Percentiles rank a stretch among this genome's conserved stretches.
Conservation (phyloP, 2,888 invertebrate species). For the Diadegma fenestrale region DNA sequence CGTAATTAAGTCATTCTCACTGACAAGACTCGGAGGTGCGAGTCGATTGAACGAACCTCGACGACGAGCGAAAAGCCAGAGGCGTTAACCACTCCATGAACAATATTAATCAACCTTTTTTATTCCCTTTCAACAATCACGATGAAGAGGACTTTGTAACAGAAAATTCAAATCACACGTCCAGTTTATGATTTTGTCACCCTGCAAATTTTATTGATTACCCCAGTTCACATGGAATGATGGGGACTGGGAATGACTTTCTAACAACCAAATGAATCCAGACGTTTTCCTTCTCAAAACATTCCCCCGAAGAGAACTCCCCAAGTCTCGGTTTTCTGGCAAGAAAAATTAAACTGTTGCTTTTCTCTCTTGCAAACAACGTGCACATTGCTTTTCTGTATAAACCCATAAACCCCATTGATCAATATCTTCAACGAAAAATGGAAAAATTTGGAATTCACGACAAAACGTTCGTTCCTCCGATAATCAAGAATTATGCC, state of each 20-base stretch:
- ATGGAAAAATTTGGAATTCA: not conserved
- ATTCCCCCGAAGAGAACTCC: not conserved
- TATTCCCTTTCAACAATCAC: not conserved
- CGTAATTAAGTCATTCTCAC: constrained; percentile 75
- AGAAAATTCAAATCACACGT: not conserved
- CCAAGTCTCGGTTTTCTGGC: not conserved
- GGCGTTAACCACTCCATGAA: constrained; percentile 34
- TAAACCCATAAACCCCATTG: not conserved
- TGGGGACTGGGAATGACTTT: not conserved
- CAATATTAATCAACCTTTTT: constrained; percentile 51
- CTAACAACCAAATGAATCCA: not conserved
- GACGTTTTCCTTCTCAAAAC: not conserved
- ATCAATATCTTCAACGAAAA: not conserved
- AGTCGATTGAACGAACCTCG: constrained; percentile 53
- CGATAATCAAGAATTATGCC: not conserved
- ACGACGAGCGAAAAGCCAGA: constrained; percentile 57
- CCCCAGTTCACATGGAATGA: not conserved
- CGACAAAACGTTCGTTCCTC: not conserved
- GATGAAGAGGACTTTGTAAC: not conserved
- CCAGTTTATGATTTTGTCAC: too few species aligned
- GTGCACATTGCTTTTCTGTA: not conserved
- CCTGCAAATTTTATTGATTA: not conserved
- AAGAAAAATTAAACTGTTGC: not conserved
- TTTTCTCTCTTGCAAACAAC: not conserved
- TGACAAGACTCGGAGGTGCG: constrained; percentile 64